Evolutionary conservation across 1,140 invertebrate species (phyloP).

Genomic region (Scylla paramamosain): DNA sequence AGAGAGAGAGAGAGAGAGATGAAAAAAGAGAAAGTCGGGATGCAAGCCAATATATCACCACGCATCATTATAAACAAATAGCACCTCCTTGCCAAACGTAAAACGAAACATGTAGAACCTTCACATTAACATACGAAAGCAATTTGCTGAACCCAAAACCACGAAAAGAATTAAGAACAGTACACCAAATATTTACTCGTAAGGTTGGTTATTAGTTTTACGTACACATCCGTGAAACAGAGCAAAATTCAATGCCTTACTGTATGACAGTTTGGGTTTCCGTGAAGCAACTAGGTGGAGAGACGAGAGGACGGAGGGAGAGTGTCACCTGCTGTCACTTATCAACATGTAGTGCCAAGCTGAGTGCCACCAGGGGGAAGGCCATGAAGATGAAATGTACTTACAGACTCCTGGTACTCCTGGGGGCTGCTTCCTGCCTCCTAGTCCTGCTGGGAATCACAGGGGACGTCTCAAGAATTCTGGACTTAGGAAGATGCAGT

Average conservation of each 20-base stretch:
- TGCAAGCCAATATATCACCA: too few relatives aligned
- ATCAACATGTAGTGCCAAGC: not conserved
- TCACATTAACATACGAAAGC: too few relatives aligned
- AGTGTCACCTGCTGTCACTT: not conserved
- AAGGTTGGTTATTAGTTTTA: too few relatives aligned
- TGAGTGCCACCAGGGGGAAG: not conserved
- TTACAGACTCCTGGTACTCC: constrained; percentile 27
- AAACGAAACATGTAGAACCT: too few relatives aligned
- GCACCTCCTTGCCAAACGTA: too few relatives aligned
- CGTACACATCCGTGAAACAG: too few relatives aligned
- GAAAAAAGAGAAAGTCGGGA: not conserved
- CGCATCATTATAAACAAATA: too few relatives aligned
- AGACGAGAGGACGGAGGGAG: not conserved
- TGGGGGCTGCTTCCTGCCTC: not conserved
- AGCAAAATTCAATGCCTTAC: too few relatives aligned
- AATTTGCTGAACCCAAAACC: too few relatives aligned
- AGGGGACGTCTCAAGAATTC: constrained; percentile 28
- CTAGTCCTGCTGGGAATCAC: constrained; percentile 44
- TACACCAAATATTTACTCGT: too few relatives aligned
- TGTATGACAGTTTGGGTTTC: too few relatives aligned
- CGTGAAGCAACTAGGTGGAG: not conserved
- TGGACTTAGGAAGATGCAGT: not conserved
- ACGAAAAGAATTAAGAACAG: too few relatives aligned
- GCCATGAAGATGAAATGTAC: constrained; percentile 61
- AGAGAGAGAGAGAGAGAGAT: constrained; percentile 5